Base-by-base conservation (phyloP, 2,888 invertebrate species). In the Folsomia manolachei region DNA sequence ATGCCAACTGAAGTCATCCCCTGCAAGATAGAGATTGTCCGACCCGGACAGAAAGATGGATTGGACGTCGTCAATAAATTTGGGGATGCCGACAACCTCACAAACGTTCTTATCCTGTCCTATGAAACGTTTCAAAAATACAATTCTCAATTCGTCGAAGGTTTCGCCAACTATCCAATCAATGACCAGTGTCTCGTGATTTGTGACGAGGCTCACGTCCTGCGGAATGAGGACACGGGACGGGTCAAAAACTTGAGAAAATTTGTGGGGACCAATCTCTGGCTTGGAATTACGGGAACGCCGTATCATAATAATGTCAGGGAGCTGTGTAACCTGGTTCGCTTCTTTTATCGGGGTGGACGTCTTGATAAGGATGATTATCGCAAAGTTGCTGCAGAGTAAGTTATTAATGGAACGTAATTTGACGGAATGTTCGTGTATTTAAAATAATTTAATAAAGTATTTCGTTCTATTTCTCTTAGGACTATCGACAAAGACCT, bases 41-140 rank as follows among this genome's bases (percentile, higher is more conserved):
- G 39, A 39, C 39, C 39, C 39, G 39, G 39, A 39, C 39, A 39
- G 39, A 14, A 9, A 9, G 14, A 39, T 14, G 39, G 39, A 39
- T 39, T 4, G 39, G 7, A 39, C 7, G 14, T 39, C 39, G 39
- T 39, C 4, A 39, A 4, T 14, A 14, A 39, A 9, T 39, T 39
- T 39, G 39, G 4, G 7, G 14, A 39, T 4, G 7, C 39, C 4
- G 14, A 4, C 4, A 39, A 39, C 39, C 39, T 14, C 39, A 9
- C 39, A 4, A 64, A 64, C 1, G 26, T 64, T 14, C 64, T 64
- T 1, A 27, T 64, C 18, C 14, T 27, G 27, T 64, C 64, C 1
- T 64, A 64, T n/a, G 64, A 64, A 2, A 4, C 27, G 11, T 64
- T 64, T 25, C 25, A 64, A 64, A 64, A 64, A n/a, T 63, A 63